Evolutionary conservation across 2,113 vertebrate genomes (phyloP), one percentile per base, ranked within the genome.

Genomic region (Leucoraja erinaceus): DNA sequence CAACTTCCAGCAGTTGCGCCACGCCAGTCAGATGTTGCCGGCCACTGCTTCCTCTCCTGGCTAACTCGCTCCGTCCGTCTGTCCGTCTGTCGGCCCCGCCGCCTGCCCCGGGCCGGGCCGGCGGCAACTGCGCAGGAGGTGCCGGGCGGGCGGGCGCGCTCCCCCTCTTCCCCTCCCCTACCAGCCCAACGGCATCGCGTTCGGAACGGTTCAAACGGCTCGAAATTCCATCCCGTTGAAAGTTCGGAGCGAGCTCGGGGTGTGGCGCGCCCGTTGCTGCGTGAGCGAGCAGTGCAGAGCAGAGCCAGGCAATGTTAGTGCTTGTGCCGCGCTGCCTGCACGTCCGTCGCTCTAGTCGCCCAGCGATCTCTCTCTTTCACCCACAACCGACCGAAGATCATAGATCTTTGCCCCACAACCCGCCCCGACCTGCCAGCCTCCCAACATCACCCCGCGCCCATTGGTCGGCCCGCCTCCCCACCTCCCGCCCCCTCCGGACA

Each of bases 261-360:
- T 47, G 38, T 7, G 77, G 68, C 38, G 93, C 92, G 93, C 38
- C 66, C 93, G 12, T 79, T 12, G 94, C 94, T 47, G 38, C 38
- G 38, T 47, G 38, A 47, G 38, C 38, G 93, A 93, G 76, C 93
- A 56, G 76, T 81, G 93, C 0, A n/a, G 18, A 5, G 75, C 28
- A 66, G 4, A 28, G 88, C 70, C 25, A 47, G 56, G 81, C 3
- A 47, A 3, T 47, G 38, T 3, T 47, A 1, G 38, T 47, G 38
- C 3, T 47, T 47, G 38, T 1, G 38, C 38, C 38, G 92, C 68
- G 25, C 61, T 7, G 66, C 56, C 84, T 2, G 66, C 11, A 38
- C 47, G 38, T 54, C n/a, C 4, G 63, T 38, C 9, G 18, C 22
- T 68, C 47, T 70, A 28, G 31, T 81, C 20, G 68, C 25, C 20